Evolutionary conservation across 2,888 invertebrate genomes (phyloP).

Genomic region (Entomobrya multifasciata): DNA sequence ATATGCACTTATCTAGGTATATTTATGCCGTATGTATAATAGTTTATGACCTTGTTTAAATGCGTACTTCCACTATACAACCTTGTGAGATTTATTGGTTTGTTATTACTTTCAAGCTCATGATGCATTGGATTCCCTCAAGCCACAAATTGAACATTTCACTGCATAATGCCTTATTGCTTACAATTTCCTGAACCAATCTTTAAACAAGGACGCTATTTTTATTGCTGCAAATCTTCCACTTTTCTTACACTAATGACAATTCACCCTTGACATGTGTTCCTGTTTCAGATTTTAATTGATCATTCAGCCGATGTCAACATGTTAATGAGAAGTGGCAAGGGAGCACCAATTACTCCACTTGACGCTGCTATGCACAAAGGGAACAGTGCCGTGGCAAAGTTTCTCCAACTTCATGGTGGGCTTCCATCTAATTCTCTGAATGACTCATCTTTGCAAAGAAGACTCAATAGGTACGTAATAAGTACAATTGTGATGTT

Average conservation of each 20-base stretch:
- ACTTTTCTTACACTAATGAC: too few species aligned
- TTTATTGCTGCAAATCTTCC: background rate
- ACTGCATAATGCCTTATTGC: background rate
- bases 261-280: too few species aligned
- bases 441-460: constrained; percentile 76
- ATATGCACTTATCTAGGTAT: background rate
- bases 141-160: background rate
- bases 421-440: constrained; percentile 86
- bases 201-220: background rate
- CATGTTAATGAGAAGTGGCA: constrained; percentile 90
- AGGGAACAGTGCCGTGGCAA: constrained; percentile 94
- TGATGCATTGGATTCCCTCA: too few species aligned
- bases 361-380: constrained; percentile 94
- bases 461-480: constrained; percentile 75
- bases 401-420: constrained; percentile 94
- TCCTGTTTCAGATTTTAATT: constrained; percentile 85
- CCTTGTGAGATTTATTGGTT: constrained; percentile 25
- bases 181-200: constrained; percentile 23
- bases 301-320: constrained; percentile 93
- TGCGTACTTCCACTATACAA: background rate
- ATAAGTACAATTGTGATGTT: too few species aligned
- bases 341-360: constrained; percentile 93
- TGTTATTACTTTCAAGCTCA: background rate
- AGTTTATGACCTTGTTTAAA: constrained; percentile 13
- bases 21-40: background rate